Evolutionary conservation across 2,888 invertebrate genomes (phyloP).

Genomic region (Heteropelma amictum): DNA sequence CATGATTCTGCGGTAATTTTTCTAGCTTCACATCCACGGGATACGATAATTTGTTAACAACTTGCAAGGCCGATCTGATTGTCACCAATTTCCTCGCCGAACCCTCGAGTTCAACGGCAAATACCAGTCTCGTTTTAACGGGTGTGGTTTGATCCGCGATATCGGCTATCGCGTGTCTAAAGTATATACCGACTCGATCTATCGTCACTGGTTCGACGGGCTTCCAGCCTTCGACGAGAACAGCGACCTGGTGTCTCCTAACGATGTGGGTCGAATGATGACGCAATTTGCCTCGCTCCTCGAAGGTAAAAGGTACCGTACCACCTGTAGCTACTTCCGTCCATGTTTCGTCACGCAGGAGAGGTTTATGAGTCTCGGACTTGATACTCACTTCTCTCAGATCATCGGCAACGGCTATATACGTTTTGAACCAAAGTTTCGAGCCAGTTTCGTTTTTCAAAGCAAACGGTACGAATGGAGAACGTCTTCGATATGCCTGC

Average conservation of each 20-base stretch:
- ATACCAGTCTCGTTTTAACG: conserved; percentile 87
- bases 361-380: conserved; percentile 73
- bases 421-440: conserved; percentile 90
- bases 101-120: conserved; percentile 94
- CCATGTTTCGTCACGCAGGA: conserved; percentile 83
- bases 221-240: conserved; percentile 94
- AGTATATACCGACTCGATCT: conserved; percentile 96
- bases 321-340: conserved; percentile 85
- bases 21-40: conserved; percentile 86
- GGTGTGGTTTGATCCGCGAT: conserved; percentile 22
- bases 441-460: conserved; percentile 95
- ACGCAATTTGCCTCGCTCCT: conserved; percentile 84
- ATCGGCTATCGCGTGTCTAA: conserved; percentile 83
- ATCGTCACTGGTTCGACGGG: conserved; percentile 93
- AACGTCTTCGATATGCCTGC: conserved; percentile 85
- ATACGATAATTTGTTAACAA: conserved; percentile 88
- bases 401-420: conserved; percentile 85
- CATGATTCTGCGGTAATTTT: conserved; percentile 77
- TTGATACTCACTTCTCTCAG: conserved; percentile 62
- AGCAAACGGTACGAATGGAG: conserved; percentile 97
- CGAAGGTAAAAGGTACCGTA: conserved; percentile 92
- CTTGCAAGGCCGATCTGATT: conserved; percentile 92
- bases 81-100: conserved; percentile 96
- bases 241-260: conserved; percentile 91
- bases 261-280: conserved; percentile 88